These are phyloP conservation scores for Dipodomys stephensi DNA, from an alignment of 2,113 vertebrate species.

Conservation along the genomic window DNA sequence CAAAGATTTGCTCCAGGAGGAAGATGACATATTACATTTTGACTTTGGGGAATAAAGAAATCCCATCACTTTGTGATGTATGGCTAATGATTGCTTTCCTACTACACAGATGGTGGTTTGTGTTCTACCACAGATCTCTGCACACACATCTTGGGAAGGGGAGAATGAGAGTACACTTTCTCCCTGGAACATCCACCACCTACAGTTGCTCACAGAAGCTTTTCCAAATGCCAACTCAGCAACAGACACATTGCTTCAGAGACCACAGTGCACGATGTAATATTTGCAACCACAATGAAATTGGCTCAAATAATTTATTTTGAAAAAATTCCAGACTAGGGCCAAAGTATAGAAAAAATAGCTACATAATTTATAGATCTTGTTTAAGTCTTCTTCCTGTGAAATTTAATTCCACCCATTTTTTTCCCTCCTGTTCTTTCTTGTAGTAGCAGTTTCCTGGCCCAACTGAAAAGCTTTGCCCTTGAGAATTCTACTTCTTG, in stretches of 20 bases:
- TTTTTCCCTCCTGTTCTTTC: not conserved
- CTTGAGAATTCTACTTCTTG: not conserved
- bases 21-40: conserved; percentile 6
- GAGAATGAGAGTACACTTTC: not conserved
- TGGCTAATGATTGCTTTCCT: not conserved
- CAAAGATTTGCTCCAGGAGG: not conserved
- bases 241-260: conserved; percentile 32
- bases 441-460: conserved; percentile 62
- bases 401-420: conserved; percentile 45
- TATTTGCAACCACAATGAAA: conserved; percentile 65
- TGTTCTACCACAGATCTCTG: not conserved
- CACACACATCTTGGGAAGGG: not conserved
- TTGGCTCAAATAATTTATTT: conserved; percentile 65
- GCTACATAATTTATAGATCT: conserved; percentile 73
- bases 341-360: conserved; percentile 72
- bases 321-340: conserved; percentile 61
- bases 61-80: conserved; percentile 30
- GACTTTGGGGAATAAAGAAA: conserved; percentile 41
- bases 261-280: conserved; percentile 57
- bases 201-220: conserved; percentile 19
- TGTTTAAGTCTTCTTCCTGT: conserved; percentile 44
- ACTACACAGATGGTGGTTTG: not conserved
- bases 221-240: conserved; percentile 64
- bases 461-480: not conserved
- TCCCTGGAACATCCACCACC: not conserved